phyloP scores from a whole-genome alignment of 1,140 invertebrate species.

The Triops cancriformis region DNA sequence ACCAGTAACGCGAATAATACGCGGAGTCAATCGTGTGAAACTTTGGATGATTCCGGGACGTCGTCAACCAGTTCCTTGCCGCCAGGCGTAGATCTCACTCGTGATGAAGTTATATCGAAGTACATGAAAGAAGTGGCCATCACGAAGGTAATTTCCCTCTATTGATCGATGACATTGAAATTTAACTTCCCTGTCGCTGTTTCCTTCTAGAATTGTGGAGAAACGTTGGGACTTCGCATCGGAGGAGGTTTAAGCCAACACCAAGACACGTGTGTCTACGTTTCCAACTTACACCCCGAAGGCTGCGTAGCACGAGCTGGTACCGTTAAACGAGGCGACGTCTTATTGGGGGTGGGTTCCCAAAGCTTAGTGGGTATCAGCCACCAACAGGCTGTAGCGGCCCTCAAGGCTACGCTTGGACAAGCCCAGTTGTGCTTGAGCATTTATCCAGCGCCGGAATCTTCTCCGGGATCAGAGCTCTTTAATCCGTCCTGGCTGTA shows the following conservation, averaged over 20 bases:
- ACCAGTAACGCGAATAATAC: not conserved
- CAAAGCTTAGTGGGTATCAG: slow-evolving; percentile 42
- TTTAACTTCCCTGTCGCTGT: not conserved
- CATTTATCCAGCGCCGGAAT: slow-evolving; percentile 44
- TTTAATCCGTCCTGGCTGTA: slow-evolving; percentile 48
- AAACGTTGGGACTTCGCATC: slow-evolving; percentile 46
- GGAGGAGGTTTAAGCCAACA: slow-evolving; percentile 43
- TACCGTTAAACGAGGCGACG: slow-evolving; percentile 33
- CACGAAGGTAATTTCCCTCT: slow-evolving; percentile 36
- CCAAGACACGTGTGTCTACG: slow-evolving; percentile 37
- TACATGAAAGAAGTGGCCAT: slow-evolving; percentile 41
- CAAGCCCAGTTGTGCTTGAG: slow-evolving; percentile 39
- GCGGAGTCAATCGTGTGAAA: not conserved
- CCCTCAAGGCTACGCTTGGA: slow-evolving; percentile 42
- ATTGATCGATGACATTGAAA: too few relatives aligned
- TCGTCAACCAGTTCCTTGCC: not conserved
- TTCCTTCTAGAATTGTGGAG: slow-evolving; percentile 29
- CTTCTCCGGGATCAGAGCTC: slow-evolving; percentile 39
- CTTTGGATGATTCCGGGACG: slow-evolving; percentile 16
- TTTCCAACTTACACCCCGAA: slow-evolving; percentile 45
- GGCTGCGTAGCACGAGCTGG: slow-evolving; percentile 34
- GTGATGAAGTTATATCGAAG: slow-evolving; percentile 33
- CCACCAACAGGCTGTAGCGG: slow-evolving; percentile 43
- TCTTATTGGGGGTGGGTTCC: slow-evolving; percentile 44
- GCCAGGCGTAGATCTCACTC: not conserved